Conservation (phyloP, 2,888 invertebrate species). For the Empis livida region DNA sequence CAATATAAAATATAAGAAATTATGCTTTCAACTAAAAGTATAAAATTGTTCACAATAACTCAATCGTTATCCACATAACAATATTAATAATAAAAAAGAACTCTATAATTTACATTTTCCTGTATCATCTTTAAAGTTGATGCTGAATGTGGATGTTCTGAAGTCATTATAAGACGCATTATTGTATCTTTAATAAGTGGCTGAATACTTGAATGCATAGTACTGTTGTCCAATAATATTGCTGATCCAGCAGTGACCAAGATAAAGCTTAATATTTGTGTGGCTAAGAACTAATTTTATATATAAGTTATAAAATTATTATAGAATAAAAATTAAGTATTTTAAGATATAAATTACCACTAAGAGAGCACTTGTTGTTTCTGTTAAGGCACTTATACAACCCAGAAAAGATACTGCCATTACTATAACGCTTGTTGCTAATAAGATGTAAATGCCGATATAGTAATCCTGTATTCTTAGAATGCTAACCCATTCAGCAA, state of each 20-base stretch:
- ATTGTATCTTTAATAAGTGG: conserved; percentile 60
- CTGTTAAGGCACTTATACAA: conserved; percentile 70
- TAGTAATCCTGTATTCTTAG: conserved; percentile 65
- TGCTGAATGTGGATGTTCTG: conserved; percentile 53
- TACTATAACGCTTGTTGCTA: conserved; percentile 55
- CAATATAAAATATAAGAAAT: too few relatives aligned
- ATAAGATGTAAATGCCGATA: conserved; percentile 70
- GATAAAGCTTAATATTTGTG: conserved; percentile 58
- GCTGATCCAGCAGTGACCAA: conserved; percentile 61
- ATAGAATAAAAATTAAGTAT: neutral
- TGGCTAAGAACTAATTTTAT: conserved; percentile 50
- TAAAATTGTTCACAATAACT: too few relatives aligned
- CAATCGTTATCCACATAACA: too few relatives aligned
- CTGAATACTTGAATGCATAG: conserved; percentile 66
- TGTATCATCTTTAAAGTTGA: conserved; percentile 65
- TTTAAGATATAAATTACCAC: conserved; percentile 46
- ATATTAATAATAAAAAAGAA: neutral
- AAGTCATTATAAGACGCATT: conserved; percentile 60
- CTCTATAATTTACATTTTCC: conserved; percentile 62
- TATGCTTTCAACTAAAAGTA: too few relatives aligned
- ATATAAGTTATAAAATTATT: neutral
- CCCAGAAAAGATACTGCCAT: conserved; percentile 70
- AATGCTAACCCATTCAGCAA: conserved; percentile 68
- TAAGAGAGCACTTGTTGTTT: conserved; percentile 52
- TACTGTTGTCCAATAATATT: conserved; percentile 65